These are phyloP conservation scores for Hepsetus odoe DNA, from an alignment of 2,113 vertebrate species.

Conservation along the genomic window DNA sequence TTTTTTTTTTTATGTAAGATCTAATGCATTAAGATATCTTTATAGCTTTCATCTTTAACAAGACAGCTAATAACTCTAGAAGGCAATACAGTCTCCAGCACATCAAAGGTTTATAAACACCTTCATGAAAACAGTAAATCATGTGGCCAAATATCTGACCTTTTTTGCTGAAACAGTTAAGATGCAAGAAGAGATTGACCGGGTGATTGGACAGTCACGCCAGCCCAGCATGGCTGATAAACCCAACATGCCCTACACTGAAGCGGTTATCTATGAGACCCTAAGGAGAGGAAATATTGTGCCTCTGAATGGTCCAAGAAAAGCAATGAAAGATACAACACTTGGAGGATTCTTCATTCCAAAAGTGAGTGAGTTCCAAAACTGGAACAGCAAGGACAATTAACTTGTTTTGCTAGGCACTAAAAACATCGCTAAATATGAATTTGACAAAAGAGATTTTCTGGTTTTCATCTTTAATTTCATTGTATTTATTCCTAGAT, in stretches of 20 bases:
- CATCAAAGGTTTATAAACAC: no score
- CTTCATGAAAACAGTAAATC: background rate
- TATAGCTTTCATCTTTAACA: no score
- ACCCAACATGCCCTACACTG: slow-evolving; percentile 79
- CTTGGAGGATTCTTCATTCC: slow-evolving; percentile 78
- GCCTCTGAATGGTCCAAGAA: slow-evolving; percentile 74
- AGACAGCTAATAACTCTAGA: no score
- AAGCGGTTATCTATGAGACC: slow-evolving; percentile 84
- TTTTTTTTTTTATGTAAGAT: no score
- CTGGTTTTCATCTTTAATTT: no score
- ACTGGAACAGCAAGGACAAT: no score
- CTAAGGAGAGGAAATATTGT: slow-evolving; percentile 81
- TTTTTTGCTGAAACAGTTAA: slow-evolving; percentile 53
- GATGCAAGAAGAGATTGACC: slow-evolving; percentile 77
- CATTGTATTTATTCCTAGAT: no score
- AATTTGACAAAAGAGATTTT: no score
- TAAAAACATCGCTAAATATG: no score
- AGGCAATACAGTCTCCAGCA: no score
- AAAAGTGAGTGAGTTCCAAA: slow-evolving; percentile 73
- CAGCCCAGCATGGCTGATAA: slow-evolving; percentile 74
- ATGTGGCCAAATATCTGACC: background rate
- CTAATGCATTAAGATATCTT: no score
- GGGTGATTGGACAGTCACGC: slow-evolving; percentile 64
- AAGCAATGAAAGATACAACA: slow-evolving; percentile 61
- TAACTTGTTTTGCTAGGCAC: no score